A percentile compares a stretch with the other conserved stretches of the same genome.
Conservation (phyloP, 2,113 vertebrate genomes). For the Agelaius tricolor region DNA sequence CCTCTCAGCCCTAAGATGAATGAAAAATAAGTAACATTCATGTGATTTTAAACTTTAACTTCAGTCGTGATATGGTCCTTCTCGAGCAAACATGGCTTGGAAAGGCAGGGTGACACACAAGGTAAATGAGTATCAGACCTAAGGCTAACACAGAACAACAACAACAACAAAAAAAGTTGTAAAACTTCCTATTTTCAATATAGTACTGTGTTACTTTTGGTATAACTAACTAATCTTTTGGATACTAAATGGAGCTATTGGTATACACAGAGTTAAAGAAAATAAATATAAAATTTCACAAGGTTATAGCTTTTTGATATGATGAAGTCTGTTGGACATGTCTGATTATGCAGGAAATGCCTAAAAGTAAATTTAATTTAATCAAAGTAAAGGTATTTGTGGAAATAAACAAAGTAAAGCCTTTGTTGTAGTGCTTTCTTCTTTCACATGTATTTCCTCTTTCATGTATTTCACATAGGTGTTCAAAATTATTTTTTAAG, state of each 20-base stretch:
- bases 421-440: not conserved
- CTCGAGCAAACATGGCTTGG: accelerated
- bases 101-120: accelerated
- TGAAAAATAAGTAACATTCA: not conserved
- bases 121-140: too few species aligned
- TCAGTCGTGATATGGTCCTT: not conserved
- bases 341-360: not conserved
- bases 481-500: not conserved
- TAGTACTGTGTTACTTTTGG: not conserved
- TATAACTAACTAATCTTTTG: not conserved
- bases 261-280: not conserved
- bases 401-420: too few species aligned
- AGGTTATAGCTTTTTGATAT: not conserved
- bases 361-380: not conserved
- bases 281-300: not conserved
- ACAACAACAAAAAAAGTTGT: not conserved
- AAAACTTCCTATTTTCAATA: not conserved
- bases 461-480: not conserved
- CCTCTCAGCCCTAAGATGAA: not conserved
- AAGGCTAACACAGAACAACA: not conserved
- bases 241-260: not conserved
- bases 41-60: not conserved
- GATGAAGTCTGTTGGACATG: not conserved
- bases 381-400: not conserved
- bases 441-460: not conserved